Base-by-base conservation (phyloP, 2,888 invertebrate genomes). In the Anagyrus pseudococci region DNA sequence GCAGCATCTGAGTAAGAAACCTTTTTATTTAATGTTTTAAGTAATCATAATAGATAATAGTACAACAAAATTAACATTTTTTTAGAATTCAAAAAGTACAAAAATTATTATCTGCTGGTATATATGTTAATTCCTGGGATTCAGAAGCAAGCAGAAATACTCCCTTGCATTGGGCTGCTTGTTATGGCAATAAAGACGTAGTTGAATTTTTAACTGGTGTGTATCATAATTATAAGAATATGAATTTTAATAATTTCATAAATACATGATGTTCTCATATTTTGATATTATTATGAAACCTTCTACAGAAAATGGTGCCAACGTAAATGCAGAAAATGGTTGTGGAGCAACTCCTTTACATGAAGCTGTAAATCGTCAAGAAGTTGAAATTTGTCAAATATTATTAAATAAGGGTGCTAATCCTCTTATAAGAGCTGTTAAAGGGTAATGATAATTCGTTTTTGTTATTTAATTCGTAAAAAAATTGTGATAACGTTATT, bases 151-250 rank as follows among this genome's bases (percentile, higher is more conserved):
- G 85, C 68, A 81, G 82, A 70, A 88, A 88, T 73, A 85, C 87
- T 2, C 85, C 87, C 2, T 77, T 88, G 20, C 88, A 88, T 77
- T 88, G 87, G 87, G 88, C 87, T 29, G 86, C 86, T 23, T 86
- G 85, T 68, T 88, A 85, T 77, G 85, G 85, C 44, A 85, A 84
- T 71, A 81, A 81, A 65, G 84, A 85, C 66, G 83, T 86, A 57
- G 83, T 87, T 0, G 78, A 82, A 62, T 86, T 82, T 75, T 80
- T 87, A 43, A 83, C 85, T 71, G 84, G 86, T 86, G 43, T 33
- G 6, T 37, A 13, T 37, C 8, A 8, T 37, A 7, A 7, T 7
- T 29, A 29, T 29, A 49, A 46, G 29, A 44, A 43, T 60, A 20
- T 57, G 33, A 33, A 6, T 37, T 17, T 25, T 52, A n/a, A 23